Conservation (phyloP, 2,888 invertebrate species). For the Mesochorus sp. region DNA sequence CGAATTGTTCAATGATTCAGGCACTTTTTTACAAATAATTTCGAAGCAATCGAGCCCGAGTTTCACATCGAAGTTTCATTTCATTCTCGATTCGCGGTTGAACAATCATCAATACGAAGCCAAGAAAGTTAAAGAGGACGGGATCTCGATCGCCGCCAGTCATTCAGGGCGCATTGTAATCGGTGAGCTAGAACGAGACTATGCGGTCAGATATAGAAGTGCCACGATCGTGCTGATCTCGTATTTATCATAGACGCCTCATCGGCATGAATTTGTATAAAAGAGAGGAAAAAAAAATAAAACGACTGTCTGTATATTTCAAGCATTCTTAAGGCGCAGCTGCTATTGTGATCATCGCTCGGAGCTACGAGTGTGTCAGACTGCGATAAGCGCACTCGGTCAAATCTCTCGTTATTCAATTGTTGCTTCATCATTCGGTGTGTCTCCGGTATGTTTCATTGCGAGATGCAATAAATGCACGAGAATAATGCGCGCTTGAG, state of each 20-base stretch:
- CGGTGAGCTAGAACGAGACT: conserved; percentile 26
- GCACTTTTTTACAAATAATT: no score
- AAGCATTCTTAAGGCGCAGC: conserved; percentile 15
- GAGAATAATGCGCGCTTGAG: no score
- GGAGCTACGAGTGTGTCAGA: background rate
- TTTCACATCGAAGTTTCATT: no score
- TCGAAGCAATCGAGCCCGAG: no score
- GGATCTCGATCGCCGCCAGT: conserved; percentile 18
- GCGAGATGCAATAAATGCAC: no score
- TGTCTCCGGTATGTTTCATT: no score
- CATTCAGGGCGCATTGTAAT: conserved; percentile 37
- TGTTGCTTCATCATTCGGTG: no score
- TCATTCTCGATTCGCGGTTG: no score
- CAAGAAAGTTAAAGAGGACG: conserved; percentile 22
- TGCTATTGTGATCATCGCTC: conserved; percentile 28
- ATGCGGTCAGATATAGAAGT: background rate
- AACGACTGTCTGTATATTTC: no score
- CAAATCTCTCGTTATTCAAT: no score
- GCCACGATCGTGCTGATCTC: conserved; percentile 32
- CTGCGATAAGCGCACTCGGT: conserved; percentile 7
- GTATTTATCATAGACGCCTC: conserved; percentile 9
- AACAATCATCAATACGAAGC: conserved; percentile 30
- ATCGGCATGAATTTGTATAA: conserved; percentile 24
- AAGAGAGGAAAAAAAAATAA: conserved; percentile 27
- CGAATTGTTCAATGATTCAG: no score